These are phyloP conservation scores for Vulpes lagopus DNA, from an alignment of 2,113 vertebrate genomes.

Conservation along the genomic window DNA sequence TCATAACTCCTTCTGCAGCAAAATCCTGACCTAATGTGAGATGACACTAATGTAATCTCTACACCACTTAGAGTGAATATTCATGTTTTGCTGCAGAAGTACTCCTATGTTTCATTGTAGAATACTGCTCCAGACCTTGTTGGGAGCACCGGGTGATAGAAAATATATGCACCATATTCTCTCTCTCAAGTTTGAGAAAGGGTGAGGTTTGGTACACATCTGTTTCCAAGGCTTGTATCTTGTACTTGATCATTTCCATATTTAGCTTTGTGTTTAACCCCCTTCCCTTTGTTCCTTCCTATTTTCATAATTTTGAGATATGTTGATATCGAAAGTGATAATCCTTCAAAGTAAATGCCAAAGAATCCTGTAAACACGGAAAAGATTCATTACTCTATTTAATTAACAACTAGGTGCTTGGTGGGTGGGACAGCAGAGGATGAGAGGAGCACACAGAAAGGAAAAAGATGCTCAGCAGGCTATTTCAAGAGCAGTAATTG, in stretches of 20 bases:
- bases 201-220: neutral
- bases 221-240: neutral
- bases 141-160: neutral
- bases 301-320: conserved; percentile 23
- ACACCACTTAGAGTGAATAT: neutral
- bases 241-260: neutral
- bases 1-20: neutral
- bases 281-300: neutral
- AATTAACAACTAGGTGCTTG: neutral
- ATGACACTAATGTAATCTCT: neutral
- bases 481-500: neutral
- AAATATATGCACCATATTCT: neutral
- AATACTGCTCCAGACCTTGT: neutral
- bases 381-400: neutral
- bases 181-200: conserved; percentile 3
- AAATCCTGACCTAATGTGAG: neutral
- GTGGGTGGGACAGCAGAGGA: neutral
- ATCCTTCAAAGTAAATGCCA: neutral
- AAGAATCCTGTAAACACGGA: neutral
- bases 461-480: neutral
- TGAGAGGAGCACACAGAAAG: neutral
- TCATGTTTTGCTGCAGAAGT: neutral
- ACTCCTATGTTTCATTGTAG: neutral
- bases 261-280: neutral
- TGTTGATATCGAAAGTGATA: neutral